Evolutionary conservation across 2,888 invertebrate genomes (phyloP).

Genomic region (Leptopilina drosophilae): DNA sequence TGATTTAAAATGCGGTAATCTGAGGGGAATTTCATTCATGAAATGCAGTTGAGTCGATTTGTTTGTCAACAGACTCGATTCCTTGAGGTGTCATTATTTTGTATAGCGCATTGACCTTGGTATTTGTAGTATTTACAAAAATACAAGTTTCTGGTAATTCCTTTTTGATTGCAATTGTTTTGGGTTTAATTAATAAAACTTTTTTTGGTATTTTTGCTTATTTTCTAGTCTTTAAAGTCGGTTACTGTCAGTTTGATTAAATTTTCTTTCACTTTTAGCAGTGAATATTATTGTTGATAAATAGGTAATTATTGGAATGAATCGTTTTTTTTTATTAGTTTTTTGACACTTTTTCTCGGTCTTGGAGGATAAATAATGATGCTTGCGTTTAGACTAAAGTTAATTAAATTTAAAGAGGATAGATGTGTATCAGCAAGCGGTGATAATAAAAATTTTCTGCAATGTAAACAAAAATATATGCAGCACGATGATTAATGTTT

Average conservation of each 20-base stretch:
- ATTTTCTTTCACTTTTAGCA: no score
- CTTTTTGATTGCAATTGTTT: no score
- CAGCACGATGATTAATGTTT: conserved; percentile 1
- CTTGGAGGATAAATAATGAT: background rate
- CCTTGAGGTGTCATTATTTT: conserved; percentile 25
- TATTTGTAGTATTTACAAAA: background rate
- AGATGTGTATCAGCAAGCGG: background rate
- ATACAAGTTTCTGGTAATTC: no score
- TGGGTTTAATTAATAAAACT: no score
- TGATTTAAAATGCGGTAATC: no score
- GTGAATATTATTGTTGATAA: no score
- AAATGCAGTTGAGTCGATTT: background rate
- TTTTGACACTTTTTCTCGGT: no score
- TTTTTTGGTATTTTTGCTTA: no score
- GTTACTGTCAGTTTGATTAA: no score
- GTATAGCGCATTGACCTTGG: conserved; percentile 13
- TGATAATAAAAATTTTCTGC: background rate
- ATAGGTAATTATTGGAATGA: no score
- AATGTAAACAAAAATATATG: conserved; percentile 19
- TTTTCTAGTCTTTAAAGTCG: no score
- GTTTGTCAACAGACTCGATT: conserved; percentile 28
- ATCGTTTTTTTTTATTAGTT: no score
- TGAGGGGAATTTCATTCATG: conserved; percentile 25
- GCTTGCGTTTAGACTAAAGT: background rate
- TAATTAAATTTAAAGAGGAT: conserved; percentile 1